Evolutionary conservation across 1,140 invertebrate genomes (phyloP), one percentile per base, ranked within the genome.

Genomic region (Watersipora subatra): DNA sequence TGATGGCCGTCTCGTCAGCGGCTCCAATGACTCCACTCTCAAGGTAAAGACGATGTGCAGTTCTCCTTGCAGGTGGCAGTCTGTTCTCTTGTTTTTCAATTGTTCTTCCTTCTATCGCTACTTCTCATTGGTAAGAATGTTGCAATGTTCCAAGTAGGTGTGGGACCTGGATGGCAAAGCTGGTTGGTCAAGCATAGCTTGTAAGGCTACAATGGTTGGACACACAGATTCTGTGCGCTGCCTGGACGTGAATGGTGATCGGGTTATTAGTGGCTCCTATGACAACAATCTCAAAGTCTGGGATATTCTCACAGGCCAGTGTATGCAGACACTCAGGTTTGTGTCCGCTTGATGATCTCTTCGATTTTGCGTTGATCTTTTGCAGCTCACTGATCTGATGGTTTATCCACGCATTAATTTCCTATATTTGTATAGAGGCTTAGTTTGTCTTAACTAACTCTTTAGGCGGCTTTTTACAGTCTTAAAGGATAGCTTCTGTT

Each of bases 181-280:
- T 46, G 78, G 76, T 65, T 84, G 83, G 83, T 83, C 83, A 7
- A 82, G 81, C 67, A 84, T 84, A 66, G 83, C 82, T 19, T 84
- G 83, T 71, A 83, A 83, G 68, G 82, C 83, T 2, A 84, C 83
- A 17, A 83, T 84, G 81, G 75, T 82, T 30, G 83, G 82, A 3
- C 83, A 84, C 69, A 75, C 72, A 25, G 79, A 84, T 66, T 82
- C 80, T 24, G 83, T 84, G 30, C 69, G 82, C 17, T 84, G 82
- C 73, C 68, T 83, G 20, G 81, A 83, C 74, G 82, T 82, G 67
- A 69, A 57, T 61, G 19, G 80, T 67, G 78, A 81, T 27, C 82
- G 81, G 67, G 80, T 83, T 34, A 79, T 84, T 28, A 76, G 78
- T 72, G 83, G 83, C 19, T 83, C 81, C 28, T 79, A 84, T 69